Evolutionary conservation across 2,888 invertebrate genomes (phyloP).

Genomic region (Tipula lateralis): DNA sequence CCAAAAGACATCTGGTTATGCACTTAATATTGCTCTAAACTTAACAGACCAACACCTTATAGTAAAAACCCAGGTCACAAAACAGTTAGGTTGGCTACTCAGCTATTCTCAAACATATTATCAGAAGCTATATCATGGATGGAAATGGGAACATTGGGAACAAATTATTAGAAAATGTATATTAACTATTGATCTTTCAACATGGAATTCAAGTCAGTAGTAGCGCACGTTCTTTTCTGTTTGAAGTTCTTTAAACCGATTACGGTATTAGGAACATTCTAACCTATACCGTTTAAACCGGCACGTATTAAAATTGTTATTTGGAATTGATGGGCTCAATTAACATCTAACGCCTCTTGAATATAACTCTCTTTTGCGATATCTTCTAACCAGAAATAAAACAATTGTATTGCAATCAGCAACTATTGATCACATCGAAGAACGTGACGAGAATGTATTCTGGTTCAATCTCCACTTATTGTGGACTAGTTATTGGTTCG

Average conservation of each 20-base stretch:
- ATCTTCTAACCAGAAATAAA: slow-evolving; percentile 35
- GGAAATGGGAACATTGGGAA: slow-evolving; percentile 35
- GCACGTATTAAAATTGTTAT: not conserved
- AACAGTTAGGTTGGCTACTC: slow-evolving; percentile 35
- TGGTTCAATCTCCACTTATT: no score
- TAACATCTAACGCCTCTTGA: not conserved
- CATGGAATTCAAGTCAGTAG: slow-evolving; percentile 36
- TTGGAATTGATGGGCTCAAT: not conserved
- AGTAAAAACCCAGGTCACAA: slow-evolving; percentile 29
- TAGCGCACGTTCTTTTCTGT: slow-evolving; percentile 33
- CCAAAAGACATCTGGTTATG: not conserved
- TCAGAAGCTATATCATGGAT: no score
- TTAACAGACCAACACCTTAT: not conserved
- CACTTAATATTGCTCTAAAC: slow-evolving; percentile 19
- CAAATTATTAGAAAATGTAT: slow-evolving; percentile 36
- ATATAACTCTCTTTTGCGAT: not conserved
- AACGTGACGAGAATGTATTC: not conserved
- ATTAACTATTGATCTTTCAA: not conserved
- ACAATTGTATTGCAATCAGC: slow-evolving; percentile 28
- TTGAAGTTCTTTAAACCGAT: slow-evolving; percentile 32
- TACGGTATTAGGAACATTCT: slow-evolving; percentile 36
- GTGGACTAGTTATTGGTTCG: no score
- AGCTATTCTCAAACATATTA: slow-evolving; percentile 38
- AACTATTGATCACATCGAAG: slow-evolving; percentile 31
- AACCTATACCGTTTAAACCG: slow-evolving; percentile 37